Evolutionary conservation across 1,140 invertebrate species (phyloP).

Genomic region (Pomacea maculata): DNA sequence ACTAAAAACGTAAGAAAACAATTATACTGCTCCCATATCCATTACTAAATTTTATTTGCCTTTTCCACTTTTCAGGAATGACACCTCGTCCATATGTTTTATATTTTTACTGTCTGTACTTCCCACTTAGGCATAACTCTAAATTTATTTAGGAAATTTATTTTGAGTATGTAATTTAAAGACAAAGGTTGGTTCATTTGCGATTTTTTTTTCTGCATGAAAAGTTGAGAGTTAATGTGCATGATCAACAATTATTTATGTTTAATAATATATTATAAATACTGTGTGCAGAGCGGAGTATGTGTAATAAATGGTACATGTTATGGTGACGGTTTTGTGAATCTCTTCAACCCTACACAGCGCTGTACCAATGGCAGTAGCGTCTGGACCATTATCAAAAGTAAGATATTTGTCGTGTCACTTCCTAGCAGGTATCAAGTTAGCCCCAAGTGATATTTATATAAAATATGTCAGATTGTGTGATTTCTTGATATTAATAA

Average conservation of each 20-base stretch:
- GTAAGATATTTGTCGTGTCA: constrained; percentile 26
- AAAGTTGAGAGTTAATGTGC: neutral
- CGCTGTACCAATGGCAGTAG: constrained; percentile 27
- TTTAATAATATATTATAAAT: neutral
- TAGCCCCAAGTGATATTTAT: neutral
- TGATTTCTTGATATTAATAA: too few species aligned
- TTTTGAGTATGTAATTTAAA: too few species aligned
- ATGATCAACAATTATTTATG: neutral
- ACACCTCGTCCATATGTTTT: too few species aligned
- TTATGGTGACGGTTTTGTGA: constrained; percentile 41
- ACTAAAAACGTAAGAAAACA: constrained; percentile 29
- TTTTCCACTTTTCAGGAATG: too few species aligned
- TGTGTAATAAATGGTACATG: constrained; percentile 37
- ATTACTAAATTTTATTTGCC: neutral
- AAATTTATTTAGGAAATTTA: too few species aligned
- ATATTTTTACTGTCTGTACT: too few species aligned
- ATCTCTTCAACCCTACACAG: constrained; percentile 26
- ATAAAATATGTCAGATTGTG: neutral
- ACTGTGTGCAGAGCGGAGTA: constrained; percentile 32
- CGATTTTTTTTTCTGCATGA: too few species aligned
- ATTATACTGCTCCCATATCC: neutral
- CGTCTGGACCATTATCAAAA: constrained; percentile 30
- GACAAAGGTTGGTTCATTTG: too few species aligned
- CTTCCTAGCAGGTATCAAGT: neutral
- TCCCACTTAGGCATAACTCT: too few species aligned